phyloP scores from a whole-genome alignment of 2,113 vertebrate species.

The Danionella cerebrum region DNA sequence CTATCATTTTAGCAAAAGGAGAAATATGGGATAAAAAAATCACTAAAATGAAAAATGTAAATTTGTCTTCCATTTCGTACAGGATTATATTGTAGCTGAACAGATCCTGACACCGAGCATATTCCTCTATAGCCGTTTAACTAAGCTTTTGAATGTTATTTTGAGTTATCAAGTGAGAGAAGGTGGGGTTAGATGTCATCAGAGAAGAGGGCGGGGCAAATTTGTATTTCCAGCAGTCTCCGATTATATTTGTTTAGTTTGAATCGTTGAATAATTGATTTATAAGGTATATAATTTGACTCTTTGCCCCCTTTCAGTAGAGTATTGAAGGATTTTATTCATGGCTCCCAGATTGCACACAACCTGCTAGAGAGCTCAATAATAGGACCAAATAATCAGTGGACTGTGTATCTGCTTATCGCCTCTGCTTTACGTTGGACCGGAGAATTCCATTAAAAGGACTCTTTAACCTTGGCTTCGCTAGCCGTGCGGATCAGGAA shows the following conservation, averaged over 20 bases:
- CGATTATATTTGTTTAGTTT: no score
- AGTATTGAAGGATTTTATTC: constrained; percentile 30
- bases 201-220: no score
- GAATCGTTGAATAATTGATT: constrained; percentile 13
- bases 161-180: no score
- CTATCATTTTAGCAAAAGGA: no score
- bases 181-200: no score
- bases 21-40: no score
- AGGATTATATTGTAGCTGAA: no score
- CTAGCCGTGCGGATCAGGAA: background rate
- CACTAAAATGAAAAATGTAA: no score
- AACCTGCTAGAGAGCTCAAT: constrained; percentile 59
- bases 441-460: constrained; percentile 39
- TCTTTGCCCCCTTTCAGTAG: constrained; percentile 9
- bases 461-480: background rate
- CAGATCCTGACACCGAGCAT: no score
- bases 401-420: constrained; percentile 58
- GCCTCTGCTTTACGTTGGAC: constrained; percentile 43
- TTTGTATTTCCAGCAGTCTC: background rate
- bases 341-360: constrained; percentile 54
- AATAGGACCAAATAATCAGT: constrained; percentile 58
- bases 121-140: no score
- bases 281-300: constrained; percentile 1
- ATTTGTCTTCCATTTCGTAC: no score
- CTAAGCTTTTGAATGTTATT: background rate